phyloP scores from a whole-genome alignment of 2,113 vertebrate genomes.

The Syrmaticus mikado region DNA sequence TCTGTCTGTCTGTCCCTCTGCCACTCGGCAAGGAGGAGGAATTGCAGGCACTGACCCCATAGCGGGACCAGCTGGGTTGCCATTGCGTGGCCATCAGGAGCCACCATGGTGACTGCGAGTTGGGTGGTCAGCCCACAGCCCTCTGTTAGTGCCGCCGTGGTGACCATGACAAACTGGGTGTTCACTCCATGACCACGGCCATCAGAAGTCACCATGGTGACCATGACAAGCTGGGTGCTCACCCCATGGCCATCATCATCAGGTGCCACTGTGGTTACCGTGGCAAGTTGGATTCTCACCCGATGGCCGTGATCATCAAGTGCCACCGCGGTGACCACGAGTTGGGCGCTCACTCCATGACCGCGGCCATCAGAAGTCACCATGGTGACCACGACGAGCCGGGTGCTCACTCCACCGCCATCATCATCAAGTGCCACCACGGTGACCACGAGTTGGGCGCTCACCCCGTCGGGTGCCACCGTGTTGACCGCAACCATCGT shows the following conservation, averaged over 20 bases:
- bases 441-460: neutral
- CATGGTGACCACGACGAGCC: rapidly evolving
- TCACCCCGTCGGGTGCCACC: neutral
- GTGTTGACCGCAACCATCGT: rapidly evolving
- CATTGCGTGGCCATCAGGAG: neutral
- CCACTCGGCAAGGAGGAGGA: neutral
- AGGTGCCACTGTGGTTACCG: neutral
- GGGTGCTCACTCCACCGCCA: neutral
- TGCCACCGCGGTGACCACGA: rapidly evolving
- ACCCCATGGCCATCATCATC: too few species aligned
- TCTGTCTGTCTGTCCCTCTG: conserved; percentile 21
- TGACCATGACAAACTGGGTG: neutral
- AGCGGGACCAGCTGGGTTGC: neutral
- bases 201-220: neutral
- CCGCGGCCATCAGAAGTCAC: too few species aligned
- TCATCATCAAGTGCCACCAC: neutral
- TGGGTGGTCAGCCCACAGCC: neutral
- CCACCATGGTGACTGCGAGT: too few species aligned
- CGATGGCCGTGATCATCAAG: too few species aligned
- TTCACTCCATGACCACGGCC: neutral
- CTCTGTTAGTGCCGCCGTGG: neutral
- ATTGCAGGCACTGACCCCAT: neutral
- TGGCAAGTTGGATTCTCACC: neutral
- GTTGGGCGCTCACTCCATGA: neutral
- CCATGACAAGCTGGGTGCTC: neutral